Evolutionary conservation across 2,113 vertebrate species (phyloP).

Genomic region (Carassius auratus): DNA sequence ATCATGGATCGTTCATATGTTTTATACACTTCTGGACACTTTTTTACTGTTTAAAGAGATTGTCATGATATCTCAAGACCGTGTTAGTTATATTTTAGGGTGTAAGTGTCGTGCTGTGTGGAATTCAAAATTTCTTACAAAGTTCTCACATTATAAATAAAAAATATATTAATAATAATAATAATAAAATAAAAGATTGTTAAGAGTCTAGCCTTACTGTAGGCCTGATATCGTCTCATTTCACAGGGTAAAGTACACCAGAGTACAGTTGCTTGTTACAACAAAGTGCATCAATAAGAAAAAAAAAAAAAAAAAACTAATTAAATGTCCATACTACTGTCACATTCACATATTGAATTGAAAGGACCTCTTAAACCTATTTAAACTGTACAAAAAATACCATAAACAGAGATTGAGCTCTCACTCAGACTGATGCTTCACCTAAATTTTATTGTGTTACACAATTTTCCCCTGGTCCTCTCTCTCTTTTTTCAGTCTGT

Average conservation of each 20-base stretch:
- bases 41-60: neutral
- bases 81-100: neutral
- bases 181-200: neutral
- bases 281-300: neutral
- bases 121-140: neutral
- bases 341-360: neutral
- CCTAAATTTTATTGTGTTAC: constrained; percentile 17
- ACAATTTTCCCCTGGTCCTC: neutral
- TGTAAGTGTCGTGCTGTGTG: no score
- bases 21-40: neutral
- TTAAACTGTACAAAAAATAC: neutral
- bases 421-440: neutral
- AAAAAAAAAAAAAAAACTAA: neutral
- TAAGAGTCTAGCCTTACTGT: no score
- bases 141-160: neutral
- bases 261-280: neutral
- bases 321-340: neutral
- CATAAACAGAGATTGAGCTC: neutral
- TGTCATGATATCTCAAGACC: neutral
- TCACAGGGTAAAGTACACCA: no score
- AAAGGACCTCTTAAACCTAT: neutral
- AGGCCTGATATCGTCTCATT: no score
- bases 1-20: neutral
- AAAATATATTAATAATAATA: no score
- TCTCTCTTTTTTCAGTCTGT: constrained; percentile 46